A percentile compares a stretch with the other conserved stretches of the same genome.
These are phyloP conservation scores for Phytoseiulus persimilis DNA, from an alignment of 2,888 invertebrate genomes.

Conservation along the genomic window DNA sequence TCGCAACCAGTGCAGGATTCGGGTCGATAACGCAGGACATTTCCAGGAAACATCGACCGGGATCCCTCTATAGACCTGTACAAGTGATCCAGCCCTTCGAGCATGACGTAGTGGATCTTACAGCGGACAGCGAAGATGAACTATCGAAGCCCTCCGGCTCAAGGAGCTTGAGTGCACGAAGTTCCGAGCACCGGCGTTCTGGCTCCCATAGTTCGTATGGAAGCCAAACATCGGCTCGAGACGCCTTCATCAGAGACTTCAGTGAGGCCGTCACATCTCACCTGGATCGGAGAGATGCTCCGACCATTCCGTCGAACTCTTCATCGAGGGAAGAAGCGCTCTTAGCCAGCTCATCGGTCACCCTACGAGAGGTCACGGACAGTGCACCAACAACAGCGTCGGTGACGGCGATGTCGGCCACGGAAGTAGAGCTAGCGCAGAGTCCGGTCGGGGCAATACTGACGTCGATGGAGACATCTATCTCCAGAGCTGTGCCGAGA, in stretches of 20 bases:
- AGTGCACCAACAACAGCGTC: neutral
- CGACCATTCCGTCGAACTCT: too few relatives aligned
- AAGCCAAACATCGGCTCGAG: neutral
- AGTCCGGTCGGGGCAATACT: neutral
- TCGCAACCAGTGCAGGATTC: too few relatives aligned
- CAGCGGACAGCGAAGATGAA: constrained; percentile 5
- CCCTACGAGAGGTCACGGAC: neutral
- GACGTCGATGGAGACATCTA: too few relatives aligned
- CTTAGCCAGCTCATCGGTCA: neutral
- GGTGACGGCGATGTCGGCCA: neutral
- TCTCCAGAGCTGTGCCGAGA: too few relatives aligned
- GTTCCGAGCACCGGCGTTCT: neutral
- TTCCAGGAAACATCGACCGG: neutral
- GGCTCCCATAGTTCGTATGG: neutral
- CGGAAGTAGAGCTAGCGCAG: neutral
- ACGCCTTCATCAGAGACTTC: neutral
- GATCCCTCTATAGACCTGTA: neutral
- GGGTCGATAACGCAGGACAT: too few relatives aligned
- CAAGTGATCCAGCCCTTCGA: neutral
- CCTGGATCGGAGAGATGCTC: neutral
- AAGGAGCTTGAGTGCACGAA: neutral
- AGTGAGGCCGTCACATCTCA: neutral
- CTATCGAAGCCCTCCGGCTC: neutral
- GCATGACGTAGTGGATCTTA: constrained; percentile 23
- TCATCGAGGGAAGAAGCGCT: too few relatives aligned